Evolutionary conservation across 1,140 invertebrate genomes (phyloP).

Genomic region (Drosophila ironensis): DNA sequence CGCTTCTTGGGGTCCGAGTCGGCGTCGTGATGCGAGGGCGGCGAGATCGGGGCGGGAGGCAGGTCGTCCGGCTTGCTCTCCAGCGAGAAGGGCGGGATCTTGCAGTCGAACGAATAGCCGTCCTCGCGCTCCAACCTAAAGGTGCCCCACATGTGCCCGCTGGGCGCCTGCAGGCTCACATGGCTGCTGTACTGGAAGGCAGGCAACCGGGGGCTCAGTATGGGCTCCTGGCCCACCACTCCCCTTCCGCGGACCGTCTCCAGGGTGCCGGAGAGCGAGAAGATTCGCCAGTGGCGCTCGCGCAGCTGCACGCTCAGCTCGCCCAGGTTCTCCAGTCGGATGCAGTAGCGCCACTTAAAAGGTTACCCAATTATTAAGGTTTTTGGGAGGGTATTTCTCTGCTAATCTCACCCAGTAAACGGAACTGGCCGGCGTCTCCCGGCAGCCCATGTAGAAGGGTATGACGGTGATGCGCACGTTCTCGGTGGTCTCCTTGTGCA

Average conservation of each 20-base stretch:
- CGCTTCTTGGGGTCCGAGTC: conserved; percentile 24
- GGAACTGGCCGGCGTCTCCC: conserved; percentile 92
- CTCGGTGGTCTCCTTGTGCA: conserved; percentile 99
- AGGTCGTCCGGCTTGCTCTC: conserved; percentile 94
- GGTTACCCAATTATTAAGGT: neutral
- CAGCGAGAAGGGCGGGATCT: conserved; percentile 97
- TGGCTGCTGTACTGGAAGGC: conserved; percentile 99
- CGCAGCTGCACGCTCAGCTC: conserved; percentile 94
- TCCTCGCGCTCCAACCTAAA: conserved; percentile 98
- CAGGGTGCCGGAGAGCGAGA: conserved; percentile 95
- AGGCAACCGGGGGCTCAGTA: conserved; percentile 92
- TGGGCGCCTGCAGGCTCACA: conserved; percentile 97
- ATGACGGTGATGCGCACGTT: conserved; percentile 97
- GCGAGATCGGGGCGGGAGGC: conserved; percentile 38
- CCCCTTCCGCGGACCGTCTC: conserved; percentile 97
- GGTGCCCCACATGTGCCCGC: conserved; percentile 99
- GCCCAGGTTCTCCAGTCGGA: conserved; percentile 96
- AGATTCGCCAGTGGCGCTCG: conserved; percentile 98
- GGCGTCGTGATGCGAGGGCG: neutral
- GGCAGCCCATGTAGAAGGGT: conserved; percentile 93
- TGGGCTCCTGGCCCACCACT: conserved; percentile 97
- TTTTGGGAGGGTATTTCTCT: neutral
- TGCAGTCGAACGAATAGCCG: conserved; percentile 97
- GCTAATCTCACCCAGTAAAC: conserved; percentile 93
- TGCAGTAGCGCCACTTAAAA: conserved; percentile 95